Percentiles rank a stretch among this genome's conserved stretches.
phyloP scores from a whole-genome alignment of 2,888 invertebrate genomes.

The Fabriciana adippe region DNA sequence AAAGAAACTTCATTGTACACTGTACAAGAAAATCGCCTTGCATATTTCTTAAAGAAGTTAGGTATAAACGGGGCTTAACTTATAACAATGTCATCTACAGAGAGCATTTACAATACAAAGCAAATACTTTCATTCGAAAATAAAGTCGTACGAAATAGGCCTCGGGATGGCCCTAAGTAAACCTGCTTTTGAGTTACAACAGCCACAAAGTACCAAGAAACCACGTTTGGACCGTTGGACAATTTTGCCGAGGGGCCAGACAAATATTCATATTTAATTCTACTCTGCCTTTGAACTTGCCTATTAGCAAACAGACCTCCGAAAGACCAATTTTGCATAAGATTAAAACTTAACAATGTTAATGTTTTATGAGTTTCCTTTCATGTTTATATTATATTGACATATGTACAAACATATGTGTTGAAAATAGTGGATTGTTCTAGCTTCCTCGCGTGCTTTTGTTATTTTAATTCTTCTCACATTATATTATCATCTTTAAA shows the following conservation, averaged over 20 bases:
- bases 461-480: too few species aligned
- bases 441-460: too few species aligned
- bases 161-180: conserved; percentile 72
- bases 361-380: conserved; percentile 35
- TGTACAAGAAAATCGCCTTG: conserved; percentile 35
- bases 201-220: conserved; percentile 69
- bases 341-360: conserved; percentile 42
- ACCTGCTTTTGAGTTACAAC: conserved; percentile 56
- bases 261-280: conserved; percentile 81
- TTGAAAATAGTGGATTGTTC: not conserved
- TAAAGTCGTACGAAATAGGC: conserved; percentile 64
- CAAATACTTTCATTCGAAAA: conserved; percentile 75
- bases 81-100: conserved; percentile 70
- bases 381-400: conserved; percentile 13
- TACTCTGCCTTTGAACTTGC: conserved; percentile 57
- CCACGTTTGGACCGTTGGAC: conserved; percentile 62
- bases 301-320: conserved; percentile 63
- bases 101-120: conserved; percentile 73
- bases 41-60: conserved; percentile 50
- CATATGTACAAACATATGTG: not conserved
- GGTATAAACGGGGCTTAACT: conserved; percentile 62
- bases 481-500: too few species aligned
- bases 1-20: conserved; percentile 38
- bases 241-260: conserved; percentile 61
- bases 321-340: conserved; percentile 55